phyloP scores from a whole-genome alignment of 1,140 invertebrate genomes.

The Drosophila triauraria region DNA sequence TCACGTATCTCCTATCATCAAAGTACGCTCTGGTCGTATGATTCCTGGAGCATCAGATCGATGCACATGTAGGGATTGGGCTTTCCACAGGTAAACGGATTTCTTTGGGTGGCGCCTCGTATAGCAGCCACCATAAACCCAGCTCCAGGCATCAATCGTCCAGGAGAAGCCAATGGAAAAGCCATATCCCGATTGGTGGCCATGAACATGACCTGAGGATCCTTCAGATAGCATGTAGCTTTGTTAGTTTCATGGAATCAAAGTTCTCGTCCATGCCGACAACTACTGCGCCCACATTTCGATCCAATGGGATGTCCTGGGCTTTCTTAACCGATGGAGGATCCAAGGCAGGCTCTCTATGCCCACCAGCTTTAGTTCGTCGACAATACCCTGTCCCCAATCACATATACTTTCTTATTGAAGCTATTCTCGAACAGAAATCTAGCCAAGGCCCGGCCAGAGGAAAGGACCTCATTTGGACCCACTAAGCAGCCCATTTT shows the following conservation, averaged over 20 bases:
- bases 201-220: constrained; percentile 35
- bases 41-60: constrained; percentile 35
- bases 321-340: constrained; percentile 34
- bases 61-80: constrained; percentile 52
- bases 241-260: constrained; percentile 31
- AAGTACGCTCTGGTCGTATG: constrained; percentile 52
- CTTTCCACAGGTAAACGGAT: constrained; percentile 59
- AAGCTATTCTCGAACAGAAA: constrained; percentile 46
- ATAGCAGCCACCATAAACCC: constrained; percentile 5
- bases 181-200: constrained; percentile 57
- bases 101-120: constrained; percentile 27
- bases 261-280: constrained; percentile 52
- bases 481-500: constrained; percentile 41
- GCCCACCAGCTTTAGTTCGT: constrained; percentile 54
- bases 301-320: constrained; percentile 45
- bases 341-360: constrained; percentile 36
- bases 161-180: constrained; percentile 14
- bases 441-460: constrained; percentile 26
- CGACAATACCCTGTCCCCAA: constrained; percentile 57
- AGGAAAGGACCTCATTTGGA: constrained; percentile 44
- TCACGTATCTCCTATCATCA: constrained; percentile 66
- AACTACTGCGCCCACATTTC: constrained; percentile 49
- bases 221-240: constrained; percentile 43
- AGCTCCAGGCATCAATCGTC: not conserved
- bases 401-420: constrained; percentile 41